Percentiles rank a stretch among this genome's conserved stretches.
Conservation (phyloP, 2,888 invertebrate species). For the Selenia dentaria region DNA sequence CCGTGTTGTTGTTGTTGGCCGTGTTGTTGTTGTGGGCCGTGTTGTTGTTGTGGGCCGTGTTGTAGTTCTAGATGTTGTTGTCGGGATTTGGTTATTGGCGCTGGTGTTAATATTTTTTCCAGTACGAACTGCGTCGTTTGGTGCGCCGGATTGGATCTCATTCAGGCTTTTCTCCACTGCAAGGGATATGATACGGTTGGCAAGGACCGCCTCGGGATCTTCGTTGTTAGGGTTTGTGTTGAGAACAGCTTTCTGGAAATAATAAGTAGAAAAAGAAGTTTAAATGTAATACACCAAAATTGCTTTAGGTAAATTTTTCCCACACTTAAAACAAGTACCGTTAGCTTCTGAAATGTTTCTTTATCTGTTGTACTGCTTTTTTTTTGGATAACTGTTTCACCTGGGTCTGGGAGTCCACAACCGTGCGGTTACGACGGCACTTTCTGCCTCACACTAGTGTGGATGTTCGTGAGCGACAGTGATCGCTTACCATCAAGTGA, state of each 20-base stretch:
- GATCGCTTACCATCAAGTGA: too few species aligned
- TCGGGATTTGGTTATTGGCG: conserved; percentile 51
- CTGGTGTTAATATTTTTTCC: conserved; percentile 58
- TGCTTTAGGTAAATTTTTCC: too few species aligned
- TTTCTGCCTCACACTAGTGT: too few species aligned
- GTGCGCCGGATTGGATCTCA: conserved; percentile 65
- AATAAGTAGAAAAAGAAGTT: too few species aligned
- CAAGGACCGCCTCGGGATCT: conserved; percentile 75
- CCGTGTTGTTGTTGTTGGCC: conserved; percentile 52
- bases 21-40: conserved; percentile 50
- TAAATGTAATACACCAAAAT: too few species aligned
- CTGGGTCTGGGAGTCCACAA: too few species aligned
- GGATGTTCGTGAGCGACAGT: too few species aligned
- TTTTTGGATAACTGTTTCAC: too few species aligned
- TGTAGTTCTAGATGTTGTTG: conserved; percentile 48
- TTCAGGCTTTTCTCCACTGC: conserved; percentile 80
- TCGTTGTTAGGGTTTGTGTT: conserved; percentile 63
- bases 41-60: conserved; percentile 51
- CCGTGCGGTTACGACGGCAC: too few species aligned
- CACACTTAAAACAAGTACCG: too few species aligned
- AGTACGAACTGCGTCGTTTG: conserved; percentile 50
- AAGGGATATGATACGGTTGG: conserved; percentile 81
- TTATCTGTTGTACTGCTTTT: too few species aligned
- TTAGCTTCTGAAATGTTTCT: too few species aligned
- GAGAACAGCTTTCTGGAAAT: conserved; percentile 75